phyloP scores from a whole-genome alignment of 2,113 vertebrate genomes.

The Entelurus aequoreus region DNA sequence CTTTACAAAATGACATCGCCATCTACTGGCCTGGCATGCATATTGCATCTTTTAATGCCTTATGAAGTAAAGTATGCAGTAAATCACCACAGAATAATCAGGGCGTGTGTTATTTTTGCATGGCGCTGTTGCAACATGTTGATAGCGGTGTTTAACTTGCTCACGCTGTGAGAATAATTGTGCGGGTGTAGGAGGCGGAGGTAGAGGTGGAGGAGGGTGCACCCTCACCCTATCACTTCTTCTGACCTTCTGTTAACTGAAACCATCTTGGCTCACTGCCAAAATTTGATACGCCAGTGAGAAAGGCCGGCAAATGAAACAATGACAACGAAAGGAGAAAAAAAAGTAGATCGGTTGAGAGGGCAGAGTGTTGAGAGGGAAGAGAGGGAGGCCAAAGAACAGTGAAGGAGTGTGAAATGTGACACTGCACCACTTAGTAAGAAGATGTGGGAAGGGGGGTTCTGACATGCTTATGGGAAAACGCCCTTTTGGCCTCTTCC shows the following conservation, averaged over 20 bases:
- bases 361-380: slow-evolving; percentile 1
- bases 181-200: slow-evolving; percentile 4
- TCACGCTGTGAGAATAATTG: slow-evolving; percentile 6
- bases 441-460: slow-evolving; percentile 17
- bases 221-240: slow-evolving; percentile 32
- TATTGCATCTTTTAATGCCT: too few species aligned
- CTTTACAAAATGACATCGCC: too few species aligned
- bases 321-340: slow-evolving; percentile 32
- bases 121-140: not conserved
- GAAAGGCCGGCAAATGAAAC: slow-evolving; percentile 38
- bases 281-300: slow-evolving; percentile 49
- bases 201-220: not conserved
- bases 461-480: slow-evolving; percentile 47
- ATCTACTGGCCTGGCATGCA: too few species aligned
- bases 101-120: not conserved
- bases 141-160: not conserved
- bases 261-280: slow-evolving; percentile 46
- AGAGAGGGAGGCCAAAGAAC: slow-evolving; percentile 21
- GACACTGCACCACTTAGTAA: slow-evolving; percentile 35
- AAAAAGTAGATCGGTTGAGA: not conserved
- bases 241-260: slow-evolving; percentile 51
- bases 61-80: too few species aligned
- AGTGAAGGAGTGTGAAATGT: slow-evolving; percentile 45
- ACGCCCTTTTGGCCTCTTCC: slow-evolving; percentile 30
- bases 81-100: too few species aligned